Base-by-base conservation (phyloP, 2,113 vertebrate species). In the Halichoeres trimaculatus region DNA sequence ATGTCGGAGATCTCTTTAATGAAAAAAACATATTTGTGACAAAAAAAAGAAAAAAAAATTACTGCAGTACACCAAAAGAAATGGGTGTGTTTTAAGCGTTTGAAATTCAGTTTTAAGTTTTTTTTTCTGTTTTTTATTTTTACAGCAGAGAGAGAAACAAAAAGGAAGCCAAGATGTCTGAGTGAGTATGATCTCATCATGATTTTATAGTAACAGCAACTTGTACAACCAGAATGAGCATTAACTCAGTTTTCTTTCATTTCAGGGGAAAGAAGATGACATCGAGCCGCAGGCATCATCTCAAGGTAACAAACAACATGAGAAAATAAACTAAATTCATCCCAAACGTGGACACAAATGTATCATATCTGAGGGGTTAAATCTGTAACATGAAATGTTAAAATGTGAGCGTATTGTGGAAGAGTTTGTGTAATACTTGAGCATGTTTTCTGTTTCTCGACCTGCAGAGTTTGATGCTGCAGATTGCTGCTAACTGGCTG, bases 381-480 rank as follows among this genome's bases (percentile, higher is more conserved):
- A 30, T 30, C 3, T 30, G 30, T 11, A 3, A 40, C 9, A 40
- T 40, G 38, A 40, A 13, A 11, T 40, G 38, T 40, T 11, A 2
- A 2, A 40, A 11, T 11, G 9, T 11, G 38, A 40, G 9, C 38
- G 2, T 40, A 11, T 40, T 40, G 2, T 10, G 9, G 38, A 11
- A 13, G 9, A 40, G 2, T 40, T 40, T 40, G 2, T 10, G 9
- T 3, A 11, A 13, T 4, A 40, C 12, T 40, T 40, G 9, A 13
- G 9, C 12, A 17, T 45, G 7, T 13, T 45, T 16, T 47, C 12
- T 48, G 19, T 8, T n/a, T 48, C 19, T 19, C n/a, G 0, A 63
- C 40, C 45, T 56, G 23, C 90, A 99, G 97, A 99, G 97, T 78
- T 78, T 97, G 89, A 94, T 99, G 90, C 96, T 99, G 38, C 95